Percentiles rank a stretch among this genome's conserved stretches.
phyloP scores from a whole-genome alignment of 2,888 invertebrate genomes.

The Busseola fusca region DNA sequence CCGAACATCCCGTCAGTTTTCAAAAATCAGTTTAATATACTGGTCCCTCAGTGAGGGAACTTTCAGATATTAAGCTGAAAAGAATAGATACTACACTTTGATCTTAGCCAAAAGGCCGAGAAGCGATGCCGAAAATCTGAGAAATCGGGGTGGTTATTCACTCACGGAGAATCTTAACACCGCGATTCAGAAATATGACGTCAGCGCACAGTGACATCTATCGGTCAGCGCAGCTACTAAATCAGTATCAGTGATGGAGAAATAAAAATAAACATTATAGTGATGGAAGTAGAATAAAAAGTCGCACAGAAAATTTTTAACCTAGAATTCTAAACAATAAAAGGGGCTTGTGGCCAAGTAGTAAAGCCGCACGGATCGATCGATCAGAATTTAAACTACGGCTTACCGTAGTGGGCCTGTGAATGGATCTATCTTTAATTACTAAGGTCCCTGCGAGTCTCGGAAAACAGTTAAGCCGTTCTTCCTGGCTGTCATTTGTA shows the following conservation, averaged over 20 bases:
- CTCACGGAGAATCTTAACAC: slow-evolving; percentile 42
- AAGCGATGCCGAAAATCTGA: slow-evolving; percentile 19
- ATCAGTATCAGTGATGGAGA: background rate
- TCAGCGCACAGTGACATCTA: slow-evolving; percentile 39
- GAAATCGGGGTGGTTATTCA: slow-evolving; percentile 18
- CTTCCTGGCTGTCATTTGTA: too few relatives aligned
- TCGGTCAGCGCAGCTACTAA: background rate
- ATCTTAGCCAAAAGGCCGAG: slow-evolving; percentile 56
- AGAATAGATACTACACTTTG: slow-evolving; percentile 54
- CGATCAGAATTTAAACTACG: too few relatives aligned
- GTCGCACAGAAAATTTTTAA: background rate
- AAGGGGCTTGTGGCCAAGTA: background rate
- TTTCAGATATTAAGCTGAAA: slow-evolving; percentile 56
- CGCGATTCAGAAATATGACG: slow-evolving; percentile 47
- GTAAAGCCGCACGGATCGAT: background rate
- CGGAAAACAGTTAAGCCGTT: too few relatives aligned
- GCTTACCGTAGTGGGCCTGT: too few relatives aligned
- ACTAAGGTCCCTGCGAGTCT: too few relatives aligned
- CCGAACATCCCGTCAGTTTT: slow-evolving; percentile 48
- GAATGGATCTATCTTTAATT: too few relatives aligned
- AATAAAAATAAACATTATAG: slow-evolving; percentile 4
- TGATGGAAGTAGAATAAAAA: background rate
- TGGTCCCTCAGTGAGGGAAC: slow-evolving; percentile 54
- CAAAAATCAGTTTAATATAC: slow-evolving; percentile 53
- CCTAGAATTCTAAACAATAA: background rate